These are phyloP conservation scores for Cancer borealis DNA, from an alignment of 2,888 invertebrate species.

Conservation along the genomic window DNA sequence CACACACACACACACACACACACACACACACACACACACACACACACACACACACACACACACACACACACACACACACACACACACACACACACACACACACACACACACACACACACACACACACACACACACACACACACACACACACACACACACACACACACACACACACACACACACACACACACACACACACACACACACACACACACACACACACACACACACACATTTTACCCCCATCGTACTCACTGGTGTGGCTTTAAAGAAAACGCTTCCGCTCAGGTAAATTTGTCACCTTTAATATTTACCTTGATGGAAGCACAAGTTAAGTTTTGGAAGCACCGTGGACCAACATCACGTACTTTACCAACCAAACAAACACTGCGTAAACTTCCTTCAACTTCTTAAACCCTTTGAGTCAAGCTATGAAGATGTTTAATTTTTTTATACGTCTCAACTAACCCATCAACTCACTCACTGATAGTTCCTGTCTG, in stretches of 20 bases:
- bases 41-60: background rate
- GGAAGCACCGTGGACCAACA: too few species aligned
- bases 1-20: background rate
- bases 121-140: background rate
- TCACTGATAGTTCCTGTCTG: too few species aligned
- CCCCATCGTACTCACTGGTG: too few species aligned
- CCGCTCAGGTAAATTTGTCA: too few species aligned
- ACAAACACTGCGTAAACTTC: background rate
- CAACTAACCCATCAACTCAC: too few species aligned
- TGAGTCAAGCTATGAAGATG: too few species aligned
- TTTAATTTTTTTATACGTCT: too few species aligned
- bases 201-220: background rate
- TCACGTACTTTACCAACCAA: background rate
- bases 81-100: slow-evolving; percentile 13
- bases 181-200: slow-evolving; percentile 31
- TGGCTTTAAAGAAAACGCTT: too few species aligned
- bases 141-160: background rate
- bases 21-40: slow-evolving; percentile 25
- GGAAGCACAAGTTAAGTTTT: too few species aligned
- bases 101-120: slow-evolving; percentile 29
- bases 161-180: background rate
- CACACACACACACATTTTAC: background rate
- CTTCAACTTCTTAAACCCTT: background rate
- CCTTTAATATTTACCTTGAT: too few species aligned
- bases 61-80: background rate